Conservation (phyloP, 2,888 invertebrate species). For the Platerodrilus igneus region DNA sequence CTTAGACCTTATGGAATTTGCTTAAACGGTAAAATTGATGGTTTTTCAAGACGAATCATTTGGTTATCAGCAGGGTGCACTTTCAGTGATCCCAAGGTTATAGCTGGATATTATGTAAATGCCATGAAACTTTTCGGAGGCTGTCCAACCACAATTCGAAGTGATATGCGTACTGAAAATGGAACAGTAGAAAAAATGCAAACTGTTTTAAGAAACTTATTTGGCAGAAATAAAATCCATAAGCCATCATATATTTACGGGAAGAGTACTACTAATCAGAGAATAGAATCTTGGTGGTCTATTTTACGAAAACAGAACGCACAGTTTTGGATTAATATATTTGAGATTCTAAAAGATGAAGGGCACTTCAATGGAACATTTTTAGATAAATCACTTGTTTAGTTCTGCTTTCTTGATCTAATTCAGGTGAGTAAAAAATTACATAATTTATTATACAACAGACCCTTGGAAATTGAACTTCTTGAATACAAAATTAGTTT, state of each 20-base stretch:
- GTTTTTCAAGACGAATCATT: no score
- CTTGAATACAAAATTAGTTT: no score
- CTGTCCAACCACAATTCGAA: neutral
- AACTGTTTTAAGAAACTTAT: no score
- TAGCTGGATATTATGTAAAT: neutral
- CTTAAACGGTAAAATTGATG: conserved; percentile 4
- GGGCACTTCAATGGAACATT: conserved; percentile 8
- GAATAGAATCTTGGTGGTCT: conserved; percentile 21
- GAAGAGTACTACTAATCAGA: conserved; percentile 16
- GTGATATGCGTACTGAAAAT: conserved; percentile 25
- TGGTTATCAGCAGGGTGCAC: conserved; percentile 4
- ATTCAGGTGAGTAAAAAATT: conserved; percentile 13
- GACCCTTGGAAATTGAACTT: no score
- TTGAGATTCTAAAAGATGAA: conserved; percentile 7
- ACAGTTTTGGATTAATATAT: conserved; percentile 14
- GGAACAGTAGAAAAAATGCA: conserved; percentile 15
- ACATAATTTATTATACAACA: no score
- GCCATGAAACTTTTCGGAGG: neutral
- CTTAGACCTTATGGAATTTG: conserved; percentile 5
- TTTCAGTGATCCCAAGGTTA: conserved; percentile 6
- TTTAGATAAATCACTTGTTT: conserved; percentile 11
- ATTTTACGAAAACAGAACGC: conserved; percentile 12
- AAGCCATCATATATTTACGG: no score
- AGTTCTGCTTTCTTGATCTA: conserved; percentile 13
- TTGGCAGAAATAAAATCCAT: no score